Evolutionary conservation across 2,113 vertebrate genomes (phyloP), one percentile per base, ranked within the genome.

Genomic region (Tenebrosternarchus preto): DNA sequence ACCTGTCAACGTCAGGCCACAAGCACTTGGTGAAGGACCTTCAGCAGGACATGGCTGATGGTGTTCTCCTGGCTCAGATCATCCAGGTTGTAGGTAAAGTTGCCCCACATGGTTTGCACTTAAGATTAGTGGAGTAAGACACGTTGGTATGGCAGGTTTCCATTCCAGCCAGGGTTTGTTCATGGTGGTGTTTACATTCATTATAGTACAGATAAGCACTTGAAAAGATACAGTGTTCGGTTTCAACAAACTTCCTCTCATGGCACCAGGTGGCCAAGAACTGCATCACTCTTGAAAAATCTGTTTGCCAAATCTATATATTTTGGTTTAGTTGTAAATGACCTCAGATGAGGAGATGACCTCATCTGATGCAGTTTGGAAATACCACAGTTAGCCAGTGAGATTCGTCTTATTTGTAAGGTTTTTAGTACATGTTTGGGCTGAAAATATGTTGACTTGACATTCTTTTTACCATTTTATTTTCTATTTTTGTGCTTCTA

Each of bases 71-170:
- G 86, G 95, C 95, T 29, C 94, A 96, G 90, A 94, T 96, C 77
- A 96, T 96, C 87, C 94, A 96, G 86, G 94, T 96, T 82, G 94
- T 96, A 87, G 95, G 95, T 96, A 90, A 94, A 94, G 90, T 27
- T 25, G 4, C 12, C 15, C 5, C 43, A 50, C 43, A 15, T 12
- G 9, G 12, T 9, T 11, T 50, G 12, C 11, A 2, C 43, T 50
- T 43, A 9, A 43, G 6, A 5, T 43, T 43, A 9, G 36, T 5
- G 11, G 39, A n/a, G n/a, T n/a, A n/a, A n/a, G 8, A 15, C 11
- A 50, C 15, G 43, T 1, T 50, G 43, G 11, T 50, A 15, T 50
- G 8, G 2, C 43, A 50, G 43, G 8, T 50, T 2, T 50, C 12
- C 1, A 2, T 9, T 15, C 1, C 15, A 9, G 11, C 43, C 12